Evolutionary conservation across 2,888 invertebrate genomes (phyloP), one percentile per base, ranked within the genome.

Genomic region (Erebia ligea): DNA sequence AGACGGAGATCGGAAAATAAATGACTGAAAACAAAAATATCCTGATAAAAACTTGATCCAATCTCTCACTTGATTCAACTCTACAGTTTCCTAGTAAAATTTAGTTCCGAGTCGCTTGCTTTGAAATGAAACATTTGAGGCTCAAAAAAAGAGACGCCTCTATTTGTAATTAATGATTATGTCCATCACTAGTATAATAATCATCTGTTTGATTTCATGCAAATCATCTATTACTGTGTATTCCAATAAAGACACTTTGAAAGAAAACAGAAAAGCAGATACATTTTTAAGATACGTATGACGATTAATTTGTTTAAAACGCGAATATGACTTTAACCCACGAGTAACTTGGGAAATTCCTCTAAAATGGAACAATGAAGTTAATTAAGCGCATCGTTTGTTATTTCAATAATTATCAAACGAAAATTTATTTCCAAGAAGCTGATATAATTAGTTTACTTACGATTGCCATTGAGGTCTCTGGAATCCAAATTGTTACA

Each of bases 401-500:
- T 10, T 45, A 11, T 45, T 45, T 45, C 13, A 45, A 45, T 45
- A 45, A 13, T 11, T 15, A 50, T 6, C n/a, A 50, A 15, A 1
- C 15, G 6, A n/a, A n/a, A 3, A 11, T 11, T n/a, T 1, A 25
- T 50, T 48, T 63, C 11, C 15, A 63, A 50, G 9, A 45, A 50
- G 34, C 19, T 58, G 66, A 50, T 63, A 54, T 17, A 11, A 56
- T 45, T 40, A 40, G 45, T 74, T 68, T 84, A 92, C 92, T 92
- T 82, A 92, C 92, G 83, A 80, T 84, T 76, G 84, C 87, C 90
- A 91, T 91, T 85, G 82, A 86, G 84, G 78, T 82, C 84, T 78
- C 81, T 78, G 74, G 78, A 86, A 86, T 88, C 90, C 89, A 84
- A 89, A 81, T 80, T 79, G 78, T 81, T 80, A 83, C 86, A 85